Evolutionary conservation across 2,797 vertebrate genomes (phyloP), one percentile per base, ranked within the genome.

Genomic region (Etheostoma perlongum): DNA sequence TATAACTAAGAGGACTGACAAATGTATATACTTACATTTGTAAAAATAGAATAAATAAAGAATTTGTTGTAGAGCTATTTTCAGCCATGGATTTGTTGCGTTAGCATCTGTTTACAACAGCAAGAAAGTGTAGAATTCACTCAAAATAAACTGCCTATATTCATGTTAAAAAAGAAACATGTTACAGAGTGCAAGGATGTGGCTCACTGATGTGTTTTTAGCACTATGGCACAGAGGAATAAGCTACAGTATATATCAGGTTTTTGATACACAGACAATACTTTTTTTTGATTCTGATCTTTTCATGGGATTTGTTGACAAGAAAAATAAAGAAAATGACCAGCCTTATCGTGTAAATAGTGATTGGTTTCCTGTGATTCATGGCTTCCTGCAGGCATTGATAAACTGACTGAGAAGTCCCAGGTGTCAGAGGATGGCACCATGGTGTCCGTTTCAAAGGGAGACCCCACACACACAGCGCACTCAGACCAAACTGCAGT

Each of bases 341-440:
- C 11, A 30, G 23, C 21, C 5, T 11, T 25, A 0, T 60, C 7
- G 5, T 47, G 4, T 2, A 36, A 46, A 11, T 36, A 21, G 2
- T 54, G 18, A 13, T 16, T 30, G 12, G 4, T 46, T 46, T 65
- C 6, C n/a, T 73, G 15, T 54, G 21, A 55, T 42, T 49, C 9
- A 0, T 60, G 65, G n/a, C 2, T 63, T 75, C 2, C 30, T 61
- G 36, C 84, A 99, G 98, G 94, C 52, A 99, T 99, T 13, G 98
- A 99, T 86, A 99, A 99, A 82, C 95, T 99, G 73, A 99, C 98
- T 0, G 98, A 99, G 91, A 98, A 97, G 92, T 97, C 98, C 0
- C 98, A 99, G 93, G 97, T 99, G 4, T 99, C 98, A 0, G 97
- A 99, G 82, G 98, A 99, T 2, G 98, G 98, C 23, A 99, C 98